Evolutionary conservation across 2,888 invertebrate genomes (phyloP), one percentile per base, ranked within the genome.

Genomic region (Cantharis nigra): DNA sequence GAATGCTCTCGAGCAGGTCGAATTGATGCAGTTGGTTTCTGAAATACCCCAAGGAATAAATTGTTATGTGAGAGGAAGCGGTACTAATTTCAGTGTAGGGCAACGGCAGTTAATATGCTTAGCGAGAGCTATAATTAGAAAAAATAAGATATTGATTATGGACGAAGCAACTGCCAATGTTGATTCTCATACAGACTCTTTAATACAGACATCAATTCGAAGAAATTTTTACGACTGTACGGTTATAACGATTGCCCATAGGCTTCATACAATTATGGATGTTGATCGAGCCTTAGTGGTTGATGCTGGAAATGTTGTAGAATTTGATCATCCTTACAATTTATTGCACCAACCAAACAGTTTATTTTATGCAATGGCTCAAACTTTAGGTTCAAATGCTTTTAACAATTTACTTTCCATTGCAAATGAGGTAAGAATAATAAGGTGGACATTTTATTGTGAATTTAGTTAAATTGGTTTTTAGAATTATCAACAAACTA

Each of bases 121-220:
- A 16, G 94, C 93, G 0, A 86, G 94, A 14, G 94, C 91, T 3
- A 87, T 91, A 30, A 78, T 87, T 4, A 62, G 95, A 20, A 83
- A 85, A 62, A 86, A 84, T 76, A 86, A 85, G 75, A 85, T 87
- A 70, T 80, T 87, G 5, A 82, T 87, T 9, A 77, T 85, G 79
- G 85, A 95, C 85, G 95, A 95, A 89, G 95, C 95, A 71, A 95
- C 95, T 0, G 94, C 95, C 69, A 95, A 95, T 85, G 94, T 95
- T 2, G 95, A 95, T 87, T 92, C 92, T 0, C 91, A 92, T 62
- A 95, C 95, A 33, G 94, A 95, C 83, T 91, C 90, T 0, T 86
- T 95, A 18, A 95, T 95, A 80, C 95, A 95, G 84, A 90, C 90
- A 26, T 94, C 94, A 0, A 95, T 95, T 78, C 89, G 94, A 78